phyloP scores from a whole-genome alignment of 2,888 invertebrate species.

The Diarsia brunnea region DNA sequence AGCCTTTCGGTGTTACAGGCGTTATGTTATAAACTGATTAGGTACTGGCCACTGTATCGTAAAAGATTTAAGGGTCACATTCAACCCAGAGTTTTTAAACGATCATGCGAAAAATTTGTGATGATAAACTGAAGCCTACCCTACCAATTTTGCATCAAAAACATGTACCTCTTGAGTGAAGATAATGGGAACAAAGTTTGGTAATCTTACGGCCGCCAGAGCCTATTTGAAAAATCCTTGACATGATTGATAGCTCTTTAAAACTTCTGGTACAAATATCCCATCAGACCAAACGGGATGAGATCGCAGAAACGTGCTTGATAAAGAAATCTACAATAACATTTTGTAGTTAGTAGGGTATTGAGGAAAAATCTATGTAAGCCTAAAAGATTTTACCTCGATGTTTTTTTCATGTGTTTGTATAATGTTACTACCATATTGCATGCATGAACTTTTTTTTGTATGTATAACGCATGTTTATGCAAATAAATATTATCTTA shows the following conservation, averaged over 20 bases:
- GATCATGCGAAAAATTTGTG: conserved; percentile 16
- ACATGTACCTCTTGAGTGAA: conserved; percentile 51
- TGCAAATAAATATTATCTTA: no score
- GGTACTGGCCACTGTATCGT: neutral
- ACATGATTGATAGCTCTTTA: conserved; percentile 65
- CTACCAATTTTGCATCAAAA: conserved; percentile 55
- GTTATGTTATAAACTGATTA: neutral
- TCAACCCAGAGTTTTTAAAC: neutral
- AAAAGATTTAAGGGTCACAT: neutral
- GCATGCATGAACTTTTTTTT: no score
- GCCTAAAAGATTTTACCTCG: neutral
- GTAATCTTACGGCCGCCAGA: conserved; percentile 59
- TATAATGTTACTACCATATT: no score
- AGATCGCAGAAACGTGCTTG: conserved; percentile 51
- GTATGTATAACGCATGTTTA: no score
- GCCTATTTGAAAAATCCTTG: conserved; percentile 64
- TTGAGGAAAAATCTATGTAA: conserved; percentile 29
- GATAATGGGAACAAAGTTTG: conserved; percentile 64
- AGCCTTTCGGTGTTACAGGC: neutral
- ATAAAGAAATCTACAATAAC: conserved; percentile 48
- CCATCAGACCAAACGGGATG: conserved; percentile 52
- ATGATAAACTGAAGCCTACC: conserved; percentile 26
- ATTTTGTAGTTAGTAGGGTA: conserved; percentile 23
- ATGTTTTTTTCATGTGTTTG: conserved; percentile 15
- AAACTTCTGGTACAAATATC: conserved; percentile 59